A percentile compares a stretch with the other conserved stretches of the same genome.
These are phyloP conservation scores for Myzus persicae DNA, from an alignment of 1,140 invertebrate genomes.

Conservation along the genomic window DNA sequence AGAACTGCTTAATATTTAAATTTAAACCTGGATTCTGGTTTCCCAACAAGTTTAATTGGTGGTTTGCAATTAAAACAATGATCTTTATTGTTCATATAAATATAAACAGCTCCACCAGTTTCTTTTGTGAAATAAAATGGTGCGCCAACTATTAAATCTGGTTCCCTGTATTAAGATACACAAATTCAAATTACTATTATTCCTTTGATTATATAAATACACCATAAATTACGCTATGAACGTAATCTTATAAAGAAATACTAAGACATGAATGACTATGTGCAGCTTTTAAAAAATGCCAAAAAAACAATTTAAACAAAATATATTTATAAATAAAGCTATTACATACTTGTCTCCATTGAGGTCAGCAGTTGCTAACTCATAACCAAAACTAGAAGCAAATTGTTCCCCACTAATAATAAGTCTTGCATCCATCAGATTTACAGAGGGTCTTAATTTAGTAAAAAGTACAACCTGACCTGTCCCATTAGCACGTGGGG, in stretches of 20 bases:
- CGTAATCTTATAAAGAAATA: not conserved
- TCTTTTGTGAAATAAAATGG: slow-evolving; percentile 88
- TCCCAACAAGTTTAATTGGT: slow-evolving; percentile 73
- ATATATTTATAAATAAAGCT: not conserved
- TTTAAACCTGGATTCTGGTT: slow-evolving; percentile 72
- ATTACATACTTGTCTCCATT: slow-evolving; percentile 81
- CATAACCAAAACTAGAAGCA: slow-evolving; percentile 89
- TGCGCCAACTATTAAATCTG: slow-evolving; percentile 88
- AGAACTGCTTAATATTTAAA: not conserved
- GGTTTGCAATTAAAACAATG: slow-evolving; percentile 65
- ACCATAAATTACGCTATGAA: not conserved
- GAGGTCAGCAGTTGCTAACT: slow-evolving; percentile 81
- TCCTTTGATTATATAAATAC: not conserved
- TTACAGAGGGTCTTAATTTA: slow-evolving; percentile 65
- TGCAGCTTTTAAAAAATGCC: not conserved
- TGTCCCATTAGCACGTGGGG: slow-evolving; percentile 82
- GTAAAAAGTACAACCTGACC: slow-evolving; percentile 87
- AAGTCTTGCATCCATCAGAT: slow-evolving; percentile 70
- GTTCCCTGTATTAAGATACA: slow-evolving; percentile 68
- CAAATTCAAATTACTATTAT: not conserved
- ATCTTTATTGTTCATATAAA: slow-evolving; percentile 74
- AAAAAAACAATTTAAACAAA: not conserved
- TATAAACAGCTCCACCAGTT: slow-evolving; percentile 87
- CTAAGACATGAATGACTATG: not conserved
- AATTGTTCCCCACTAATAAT: slow-evolving; percentile 84